Percentiles rank a stretch among this genome's conserved stretches.
phyloP scores from a whole-genome alignment of 2,888 invertebrate genomes.

The Neoitamus cyanurus region DNA sequence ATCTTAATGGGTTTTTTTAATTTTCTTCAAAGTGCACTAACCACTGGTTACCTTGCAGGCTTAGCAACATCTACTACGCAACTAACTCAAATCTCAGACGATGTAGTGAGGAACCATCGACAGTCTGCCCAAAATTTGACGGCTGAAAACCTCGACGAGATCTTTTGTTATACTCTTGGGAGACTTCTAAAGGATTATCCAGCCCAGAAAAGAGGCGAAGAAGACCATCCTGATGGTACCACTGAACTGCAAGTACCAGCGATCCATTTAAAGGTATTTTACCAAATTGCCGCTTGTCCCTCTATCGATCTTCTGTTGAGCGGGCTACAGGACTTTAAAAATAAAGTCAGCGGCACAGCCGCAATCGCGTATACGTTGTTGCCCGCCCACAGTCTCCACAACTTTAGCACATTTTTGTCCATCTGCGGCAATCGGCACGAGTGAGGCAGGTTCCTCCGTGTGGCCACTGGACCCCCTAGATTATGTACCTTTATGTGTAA shows the following conservation, averaged over 20 bases:
- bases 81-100: slow-evolving; percentile 65
- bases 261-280: slow-evolving; percentile 82
- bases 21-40: too few species aligned
- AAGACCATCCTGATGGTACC: slow-evolving; percentile 63
- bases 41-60: slow-evolving; percentile 58
- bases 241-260: slow-evolving; percentile 67
- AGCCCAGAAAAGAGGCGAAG: slow-evolving; percentile 57
- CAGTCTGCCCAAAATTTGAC: slow-evolving; percentile 65
- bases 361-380: slow-evolving; percentile 78
- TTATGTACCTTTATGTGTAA: slow-evolving; percentile 7
- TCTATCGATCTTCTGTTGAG: slow-evolving; percentile 65
- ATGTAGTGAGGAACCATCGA: slow-evolving; percentile 61
- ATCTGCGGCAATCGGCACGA: slow-evolving; percentile 84
- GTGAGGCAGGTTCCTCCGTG: slow-evolving; percentile 58
- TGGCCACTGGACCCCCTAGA: not conserved
- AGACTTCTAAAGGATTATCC: slow-evolving; percentile 68
- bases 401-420: slow-evolving; percentile 84
- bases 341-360: slow-evolving; percentile 68
- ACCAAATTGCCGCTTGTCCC: slow-evolving; percentile 73
- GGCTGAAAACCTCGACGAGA: slow-evolving; percentile 68
- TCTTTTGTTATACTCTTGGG: slow-evolving; percentile 70
- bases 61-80: slow-evolving; percentile 66
- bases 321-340: slow-evolving; percentile 65
- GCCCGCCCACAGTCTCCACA: slow-evolving; percentile 83
- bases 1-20: not conserved